A percentile compares a stretch with the other conserved stretches of the same genome.
phyloP scores from a whole-genome alignment of 2,113 vertebrate species.

The Crypturellus undulatus region DNA sequence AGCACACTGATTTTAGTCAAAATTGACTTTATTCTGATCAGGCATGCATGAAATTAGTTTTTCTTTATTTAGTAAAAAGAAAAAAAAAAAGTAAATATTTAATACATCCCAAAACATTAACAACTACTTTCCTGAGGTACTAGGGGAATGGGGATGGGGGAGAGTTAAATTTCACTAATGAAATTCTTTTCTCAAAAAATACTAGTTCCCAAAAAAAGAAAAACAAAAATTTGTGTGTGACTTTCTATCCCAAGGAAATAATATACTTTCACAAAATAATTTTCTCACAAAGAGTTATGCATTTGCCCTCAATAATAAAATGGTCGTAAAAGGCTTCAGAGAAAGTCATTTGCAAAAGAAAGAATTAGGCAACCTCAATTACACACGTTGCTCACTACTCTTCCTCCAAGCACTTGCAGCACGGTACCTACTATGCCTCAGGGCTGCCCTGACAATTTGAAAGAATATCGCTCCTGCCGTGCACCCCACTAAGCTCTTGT shows the following conservation, averaged over 20 bases:
- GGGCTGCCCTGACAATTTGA: not conserved
- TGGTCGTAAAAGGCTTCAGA: not conserved
- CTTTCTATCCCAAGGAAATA: not conserved
- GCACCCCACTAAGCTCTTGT: rapidly evolving
- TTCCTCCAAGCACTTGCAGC: not conserved
- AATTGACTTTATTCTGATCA: not conserved
- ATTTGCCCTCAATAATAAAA: not conserved
- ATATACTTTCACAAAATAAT: not conserved
- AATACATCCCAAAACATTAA: not conserved
- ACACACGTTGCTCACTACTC: not conserved
- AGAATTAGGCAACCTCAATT: not conserved
- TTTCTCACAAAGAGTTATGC: not conserved
- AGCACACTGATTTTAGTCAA: not conserved
- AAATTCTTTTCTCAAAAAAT: not conserved
- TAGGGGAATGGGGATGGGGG: not conserved
- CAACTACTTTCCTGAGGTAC: not conserved
- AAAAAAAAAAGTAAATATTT: not conserved
- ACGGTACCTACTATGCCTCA: not conserved
- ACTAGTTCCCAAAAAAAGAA: not conserved
- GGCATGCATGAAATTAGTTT: not conserved
- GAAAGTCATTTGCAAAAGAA: not conserved
- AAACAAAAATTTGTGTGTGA: not conserved
- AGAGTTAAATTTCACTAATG: not conserved
- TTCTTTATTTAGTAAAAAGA: not conserved
- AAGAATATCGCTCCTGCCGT: not conserved